phyloP scores from a whole-genome alignment of 2,888 invertebrate genomes.

The Prosapia bicincta region DNA sequence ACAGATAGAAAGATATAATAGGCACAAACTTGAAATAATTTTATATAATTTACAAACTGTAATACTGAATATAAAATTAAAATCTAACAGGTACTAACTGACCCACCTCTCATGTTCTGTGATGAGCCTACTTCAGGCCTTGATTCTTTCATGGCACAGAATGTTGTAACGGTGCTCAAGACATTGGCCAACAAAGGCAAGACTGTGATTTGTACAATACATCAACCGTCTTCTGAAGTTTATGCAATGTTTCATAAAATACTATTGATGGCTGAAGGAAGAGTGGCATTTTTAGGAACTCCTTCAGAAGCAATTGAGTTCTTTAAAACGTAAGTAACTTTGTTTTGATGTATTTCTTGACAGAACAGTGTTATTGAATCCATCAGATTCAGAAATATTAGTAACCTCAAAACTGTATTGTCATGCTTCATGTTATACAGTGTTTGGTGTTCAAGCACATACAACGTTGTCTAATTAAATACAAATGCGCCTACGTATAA shows the following conservation, averaged over 20 bases:
- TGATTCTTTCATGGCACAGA: constrained; percentile 96
- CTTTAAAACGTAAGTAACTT: constrained; percentile 66
- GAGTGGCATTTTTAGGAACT: constrained; percentile 84
- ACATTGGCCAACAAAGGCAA: constrained; percentile 59
- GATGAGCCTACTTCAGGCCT: constrained; percentile 97
- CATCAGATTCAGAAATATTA: not conserved
- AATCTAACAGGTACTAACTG: constrained; percentile 76
- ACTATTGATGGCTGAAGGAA: constrained; percentile 86
- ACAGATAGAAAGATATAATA: too few relatives aligned
- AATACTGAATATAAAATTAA: too few relatives aligned
- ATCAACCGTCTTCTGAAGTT: constrained; percentile 91
- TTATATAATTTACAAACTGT: too few relatives aligned
- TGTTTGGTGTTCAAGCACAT: too few relatives aligned
- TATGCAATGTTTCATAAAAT: constrained; percentile 88
- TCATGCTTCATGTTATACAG: too few relatives aligned
- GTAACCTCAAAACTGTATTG: not conserved
- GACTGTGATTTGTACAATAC: constrained; percentile 89
- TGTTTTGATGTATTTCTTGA: not conserved
- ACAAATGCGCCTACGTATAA: too few relatives aligned
- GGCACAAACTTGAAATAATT: too few relatives aligned
- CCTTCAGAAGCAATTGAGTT: constrained; percentile 73
- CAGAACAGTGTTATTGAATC: not conserved
- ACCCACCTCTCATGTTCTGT: constrained; percentile 93
- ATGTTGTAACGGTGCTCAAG: constrained; percentile 71
- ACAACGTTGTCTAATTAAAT: too few relatives aligned